Evolutionary conservation across 2,797 vertebrate species (phyloP).

Genomic region (Tamandua tetradactyla): DNA sequence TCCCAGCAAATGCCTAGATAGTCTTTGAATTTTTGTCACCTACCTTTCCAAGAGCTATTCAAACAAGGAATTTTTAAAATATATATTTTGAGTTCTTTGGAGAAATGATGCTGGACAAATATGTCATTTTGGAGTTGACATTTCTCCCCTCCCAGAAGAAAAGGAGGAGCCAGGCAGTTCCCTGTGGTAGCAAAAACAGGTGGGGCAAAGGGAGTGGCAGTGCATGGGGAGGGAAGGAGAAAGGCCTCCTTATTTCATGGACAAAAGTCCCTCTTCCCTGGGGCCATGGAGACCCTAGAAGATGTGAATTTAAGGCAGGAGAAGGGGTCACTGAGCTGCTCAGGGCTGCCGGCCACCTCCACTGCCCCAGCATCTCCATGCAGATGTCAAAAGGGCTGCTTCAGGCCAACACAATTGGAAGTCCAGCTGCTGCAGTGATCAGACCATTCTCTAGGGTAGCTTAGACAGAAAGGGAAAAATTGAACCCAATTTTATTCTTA

Average conservation of each 20-base stretch:
- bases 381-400: background rate
- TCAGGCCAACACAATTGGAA: background rate
- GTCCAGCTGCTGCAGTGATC: background rate
- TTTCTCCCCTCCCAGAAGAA: constrained; percentile 14
- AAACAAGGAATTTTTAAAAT: background rate
- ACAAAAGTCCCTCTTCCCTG: background rate
- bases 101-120: background rate
- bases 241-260: background rate
- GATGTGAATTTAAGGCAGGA: background rate
- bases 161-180: background rate
- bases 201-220: background rate
- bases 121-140: constrained; percentile 45
- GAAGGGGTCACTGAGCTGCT: background rate
- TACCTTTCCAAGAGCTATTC: constrained; percentile 6
- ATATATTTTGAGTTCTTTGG: background rate
- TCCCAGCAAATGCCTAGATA: background rate
- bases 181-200: background rate
- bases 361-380: background rate
- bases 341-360: background rate
- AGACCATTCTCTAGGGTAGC: background rate
- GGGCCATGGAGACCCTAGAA: background rate
- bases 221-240: background rate
- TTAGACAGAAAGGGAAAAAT: background rate
- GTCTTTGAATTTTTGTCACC: constrained; percentile 12
- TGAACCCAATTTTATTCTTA: constrained; percentile 43